These are phyloP conservation scores for Ornithorhynchus anatinus DNA, from an alignment of 2,113 vertebrate species.

Conservation along the genomic window DNA sequence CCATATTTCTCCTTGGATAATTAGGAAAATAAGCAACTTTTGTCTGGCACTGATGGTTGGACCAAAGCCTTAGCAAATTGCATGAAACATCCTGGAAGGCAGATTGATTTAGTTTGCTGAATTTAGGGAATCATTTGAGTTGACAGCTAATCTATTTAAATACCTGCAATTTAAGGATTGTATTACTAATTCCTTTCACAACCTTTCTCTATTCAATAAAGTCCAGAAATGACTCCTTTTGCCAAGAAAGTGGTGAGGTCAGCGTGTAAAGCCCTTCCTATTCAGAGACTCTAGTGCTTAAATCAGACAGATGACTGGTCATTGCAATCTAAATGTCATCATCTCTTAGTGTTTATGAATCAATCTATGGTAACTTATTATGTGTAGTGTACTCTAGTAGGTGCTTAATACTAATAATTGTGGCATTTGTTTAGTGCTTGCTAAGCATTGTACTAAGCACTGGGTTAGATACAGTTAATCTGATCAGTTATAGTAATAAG, in stretches of 20 bases:
- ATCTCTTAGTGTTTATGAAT: no score
- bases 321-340: no score
- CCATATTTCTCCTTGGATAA: slow-evolving; percentile 23
- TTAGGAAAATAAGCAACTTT: slow-evolving; percentile 44
- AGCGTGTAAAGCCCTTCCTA: slow-evolving; percentile 16
- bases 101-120: slow-evolving; percentile 70
- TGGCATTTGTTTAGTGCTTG: no score
- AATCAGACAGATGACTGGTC: no score
- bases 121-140: slow-evolving; percentile 66
- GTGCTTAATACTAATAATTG: no score
- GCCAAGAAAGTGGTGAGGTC: slow-evolving; percentile 44
- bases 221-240: slow-evolving; percentile 45
- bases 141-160: slow-evolving; percentile 74
- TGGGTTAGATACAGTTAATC: no score
- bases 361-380: no score
- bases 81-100: slow-evolving; percentile 58
- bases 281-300: not conserved
- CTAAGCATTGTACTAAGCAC: no score
- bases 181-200: slow-evolving; percentile 67
- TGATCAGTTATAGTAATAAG: no score
- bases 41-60: slow-evolving; percentile 45
- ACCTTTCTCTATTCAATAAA: slow-evolving; percentile 51
- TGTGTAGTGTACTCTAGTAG: no score
- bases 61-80: slow-evolving; percentile 64
- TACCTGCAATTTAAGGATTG: slow-evolving; percentile 67